Conservation (phyloP, 2,113 vertebrate species). For the Clarias batrachus region DNA sequence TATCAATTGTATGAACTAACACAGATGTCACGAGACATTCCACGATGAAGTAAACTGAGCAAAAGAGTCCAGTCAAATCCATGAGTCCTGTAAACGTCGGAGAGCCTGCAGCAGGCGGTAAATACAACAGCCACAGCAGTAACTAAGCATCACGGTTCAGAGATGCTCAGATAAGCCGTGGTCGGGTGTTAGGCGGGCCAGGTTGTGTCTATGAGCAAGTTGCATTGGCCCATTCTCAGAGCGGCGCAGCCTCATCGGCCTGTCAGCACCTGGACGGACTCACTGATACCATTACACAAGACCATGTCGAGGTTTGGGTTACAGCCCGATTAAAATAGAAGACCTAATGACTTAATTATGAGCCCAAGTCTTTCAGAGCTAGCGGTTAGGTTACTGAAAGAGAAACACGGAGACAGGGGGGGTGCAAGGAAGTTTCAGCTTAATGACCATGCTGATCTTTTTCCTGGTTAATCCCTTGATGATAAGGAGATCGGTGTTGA, state of each 20-base stretch:
- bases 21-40: neutral
- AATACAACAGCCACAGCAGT: slow-evolving; percentile 69
- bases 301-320: slow-evolving; percentile 78
- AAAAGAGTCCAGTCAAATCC: slow-evolving; percentile 43
- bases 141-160: slow-evolving; percentile 68
- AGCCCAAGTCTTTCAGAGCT: slow-evolving; percentile 82
- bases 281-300: slow-evolving; percentile 58
- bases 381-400: slow-evolving; percentile 80
- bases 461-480: slow-evolving; percentile 15
- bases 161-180: slow-evolving; percentile 72
- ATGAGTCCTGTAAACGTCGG: slow-evolving; percentile 42
- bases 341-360: slow-evolving; percentile 97
- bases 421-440: slow-evolving; percentile 14
- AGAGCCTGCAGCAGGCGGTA: slow-evolving; percentile 59
- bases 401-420: slow-evolving; percentile 52
- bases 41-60: neutral
- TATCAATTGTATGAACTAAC: neutral
- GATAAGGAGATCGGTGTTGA: neutral
- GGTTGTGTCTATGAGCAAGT: slow-evolving; percentile 41
- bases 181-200: slow-evolving; percentile 65
- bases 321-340: slow-evolving; percentile 77
- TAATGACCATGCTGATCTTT: slow-evolving; percentile 14
- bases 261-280: slow-evolving; percentile 54
- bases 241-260: slow-evolving; percentile 48
- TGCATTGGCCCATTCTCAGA: slow-evolving; percentile 52